Conservation (phyloP, 2,888 invertebrate species). For the Nematopogon swammerdamellus region DNA sequence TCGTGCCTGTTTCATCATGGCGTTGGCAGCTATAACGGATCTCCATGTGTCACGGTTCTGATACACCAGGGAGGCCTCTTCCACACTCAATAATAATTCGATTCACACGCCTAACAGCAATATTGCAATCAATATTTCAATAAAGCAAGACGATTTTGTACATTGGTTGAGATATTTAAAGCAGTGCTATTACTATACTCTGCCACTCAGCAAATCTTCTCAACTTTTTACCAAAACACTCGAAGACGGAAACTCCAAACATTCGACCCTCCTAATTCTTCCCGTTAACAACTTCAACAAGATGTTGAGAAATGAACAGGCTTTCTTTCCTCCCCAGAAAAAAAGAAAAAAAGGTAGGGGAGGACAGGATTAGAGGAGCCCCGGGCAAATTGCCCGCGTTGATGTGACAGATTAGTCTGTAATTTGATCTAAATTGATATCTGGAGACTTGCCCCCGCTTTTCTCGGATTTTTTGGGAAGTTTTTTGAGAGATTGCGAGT, state of each 20-base stretch:
- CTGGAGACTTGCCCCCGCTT: conserved; percentile 32
- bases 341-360: conserved; percentile 32
- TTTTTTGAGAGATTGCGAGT: conserved; percentile 34
- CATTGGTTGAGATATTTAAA: too few relatives aligned
- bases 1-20: too few relatives aligned
- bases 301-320: not conserved
- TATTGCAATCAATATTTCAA: too few relatives aligned
- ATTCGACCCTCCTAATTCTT: not conserved
- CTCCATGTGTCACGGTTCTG: too few relatives aligned
- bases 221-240: not conserved
- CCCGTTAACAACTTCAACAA: not conserved
- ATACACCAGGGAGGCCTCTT: too few relatives aligned
- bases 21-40: too few relatives aligned
- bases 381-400: conserved; percentile 26
- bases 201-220: too few relatives aligned
- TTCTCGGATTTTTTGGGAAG: conserved; percentile 14
- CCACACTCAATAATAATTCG: too few relatives aligned
- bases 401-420: conserved; percentile 54
- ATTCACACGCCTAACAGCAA: too few relatives aligned
- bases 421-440: conserved; percentile 53
- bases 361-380: conserved; percentile 33
- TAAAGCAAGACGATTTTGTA: too few relatives aligned
- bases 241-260: not conserved
- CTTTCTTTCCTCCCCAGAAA: conserved; percentile 19
- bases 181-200: too few relatives aligned